Evolutionary conservation across 2,797 vertebrate species (phyloP).

Genomic region (Sebastes trivittatus): DNA sequence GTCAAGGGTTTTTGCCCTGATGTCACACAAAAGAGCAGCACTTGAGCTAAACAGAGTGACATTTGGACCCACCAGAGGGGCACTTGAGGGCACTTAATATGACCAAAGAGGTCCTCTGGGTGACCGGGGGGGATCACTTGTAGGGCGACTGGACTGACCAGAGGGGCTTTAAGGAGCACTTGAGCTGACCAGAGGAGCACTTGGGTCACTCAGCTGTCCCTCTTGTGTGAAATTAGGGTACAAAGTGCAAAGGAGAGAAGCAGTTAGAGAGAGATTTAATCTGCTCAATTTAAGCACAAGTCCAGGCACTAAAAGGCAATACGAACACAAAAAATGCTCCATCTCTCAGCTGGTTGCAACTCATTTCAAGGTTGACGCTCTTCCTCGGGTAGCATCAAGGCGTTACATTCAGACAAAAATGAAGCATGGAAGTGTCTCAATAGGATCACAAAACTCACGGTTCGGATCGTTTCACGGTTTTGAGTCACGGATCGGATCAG

Average conservation of each 20-base stretch:
- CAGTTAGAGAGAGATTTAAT: neutral
- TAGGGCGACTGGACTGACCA: neutral
- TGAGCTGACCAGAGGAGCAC: neutral
- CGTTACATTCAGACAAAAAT: neutral
- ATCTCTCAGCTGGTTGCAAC: neutral
- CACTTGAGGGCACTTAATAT: neutral
- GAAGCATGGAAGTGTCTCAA: neutral
- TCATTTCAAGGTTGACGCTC: neutral
- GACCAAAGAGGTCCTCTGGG: neutral
- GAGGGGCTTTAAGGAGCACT: neutral
- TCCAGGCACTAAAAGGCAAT: neutral
- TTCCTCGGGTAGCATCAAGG: neutral
- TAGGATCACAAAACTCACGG: no score
- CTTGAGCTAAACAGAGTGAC: neutral
- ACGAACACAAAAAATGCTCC: neutral
- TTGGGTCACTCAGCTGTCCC: neutral
- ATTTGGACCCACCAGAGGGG: neutral
- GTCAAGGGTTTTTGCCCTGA: neutral
- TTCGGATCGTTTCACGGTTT: no score
- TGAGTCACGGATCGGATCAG: no score
- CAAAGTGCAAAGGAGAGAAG: neutral
- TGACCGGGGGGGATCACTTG: neutral
- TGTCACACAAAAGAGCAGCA: neutral
- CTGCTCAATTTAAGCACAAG: neutral
- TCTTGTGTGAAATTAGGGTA: neutral